Evolutionary conservation across 1,140 invertebrate species (phyloP), one percentile per base, ranked within the genome.

Genomic region (Formica exsecta): DNA sequence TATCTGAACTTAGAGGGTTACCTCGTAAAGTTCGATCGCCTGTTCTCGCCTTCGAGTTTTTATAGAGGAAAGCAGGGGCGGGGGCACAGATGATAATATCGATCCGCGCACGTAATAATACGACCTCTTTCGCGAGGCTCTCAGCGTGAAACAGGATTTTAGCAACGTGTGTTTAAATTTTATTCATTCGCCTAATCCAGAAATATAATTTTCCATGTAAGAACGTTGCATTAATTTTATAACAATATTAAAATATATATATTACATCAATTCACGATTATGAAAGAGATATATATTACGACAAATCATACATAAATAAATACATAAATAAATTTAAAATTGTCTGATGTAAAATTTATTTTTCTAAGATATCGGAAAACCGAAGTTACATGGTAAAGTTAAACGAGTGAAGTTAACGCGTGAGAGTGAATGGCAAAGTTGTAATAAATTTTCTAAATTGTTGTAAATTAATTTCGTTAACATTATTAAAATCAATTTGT

Each of bases 1-100:
- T 85, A 88, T 89, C 83, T 77, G 88, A 88, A 89, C 85, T 85
- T 62, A 74, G 88, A 88, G 61, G 88, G 88, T 88, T 89, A 89
- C 68, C 36, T 77, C 51, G 68, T 57, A 76, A 89, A 85, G 87
- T 87, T 86, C 88, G 83, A 85, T 86, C 85, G 88, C 85, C 88
- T 86, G 68, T 85, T 89, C 73, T 79, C 87, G 54, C 36, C 68
- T 83, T 62, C 38, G 68, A 59, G 66, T 83, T 73, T 57, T 83
- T 73, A 61, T 16, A 36, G 51, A 59, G 68, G 66, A n/a, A 32
- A 73, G 19, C 3, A n/a, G 51, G 38, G 48, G 48, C 3, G 48
- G 48, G 51, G 19, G 36, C 65, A 61, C 32, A 83, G 38, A 83
- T 83, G 79, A 83, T 83, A 83, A 83, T 83, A 73, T 73, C 79